Evolutionary conservation across 2,888 invertebrate genomes (phyloP).

Genomic region (Pseudolycoriella hygida): DNA sequence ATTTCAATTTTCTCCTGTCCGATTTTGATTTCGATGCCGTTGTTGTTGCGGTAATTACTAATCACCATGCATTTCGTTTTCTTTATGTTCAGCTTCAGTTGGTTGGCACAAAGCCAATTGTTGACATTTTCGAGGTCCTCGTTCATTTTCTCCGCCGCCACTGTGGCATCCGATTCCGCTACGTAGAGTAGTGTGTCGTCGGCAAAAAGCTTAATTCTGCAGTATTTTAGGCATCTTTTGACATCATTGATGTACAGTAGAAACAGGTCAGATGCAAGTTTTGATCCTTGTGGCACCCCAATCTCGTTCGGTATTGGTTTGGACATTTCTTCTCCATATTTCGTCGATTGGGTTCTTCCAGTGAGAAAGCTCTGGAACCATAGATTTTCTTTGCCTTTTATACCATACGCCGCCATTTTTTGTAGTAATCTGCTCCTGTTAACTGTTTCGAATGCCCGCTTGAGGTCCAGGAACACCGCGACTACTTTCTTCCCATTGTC

Average conservation of each 20-base stretch:
- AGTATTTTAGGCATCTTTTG: not conserved
- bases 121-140: not conserved
- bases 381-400: not conserved
- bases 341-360: slow-evolving; percentile 6
- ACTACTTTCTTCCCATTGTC: slow-evolving; percentile 8
- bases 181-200: slow-evolving; percentile 4
- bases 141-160: not conserved
- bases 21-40: not conserved
- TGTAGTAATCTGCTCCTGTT: slow-evolving; percentile 5
- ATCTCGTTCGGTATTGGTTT: not conserved
- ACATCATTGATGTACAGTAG: slow-evolving; percentile 11
- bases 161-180: not conserved
- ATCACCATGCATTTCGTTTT: not conserved
- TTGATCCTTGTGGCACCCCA: slow-evolving; percentile 9
- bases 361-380: slow-evolving; percentile 5
- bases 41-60: not conserved
- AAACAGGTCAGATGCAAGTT: slow-evolving; percentile 8
- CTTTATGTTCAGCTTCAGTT: not conserved
- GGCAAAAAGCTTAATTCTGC: slow-evolving; percentile 8
- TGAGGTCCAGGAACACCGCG: slow-evolving; percentile 10
- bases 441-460: slow-evolving; percentile 9
- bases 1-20: not conserved
- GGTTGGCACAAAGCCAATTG: not conserved
- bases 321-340: not conserved
- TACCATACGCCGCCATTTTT: slow-evolving; percentile 8